Base-by-base conservation (phyloP, 2,888 invertebrate genomes). In the Phalera bucephala region DNA sequence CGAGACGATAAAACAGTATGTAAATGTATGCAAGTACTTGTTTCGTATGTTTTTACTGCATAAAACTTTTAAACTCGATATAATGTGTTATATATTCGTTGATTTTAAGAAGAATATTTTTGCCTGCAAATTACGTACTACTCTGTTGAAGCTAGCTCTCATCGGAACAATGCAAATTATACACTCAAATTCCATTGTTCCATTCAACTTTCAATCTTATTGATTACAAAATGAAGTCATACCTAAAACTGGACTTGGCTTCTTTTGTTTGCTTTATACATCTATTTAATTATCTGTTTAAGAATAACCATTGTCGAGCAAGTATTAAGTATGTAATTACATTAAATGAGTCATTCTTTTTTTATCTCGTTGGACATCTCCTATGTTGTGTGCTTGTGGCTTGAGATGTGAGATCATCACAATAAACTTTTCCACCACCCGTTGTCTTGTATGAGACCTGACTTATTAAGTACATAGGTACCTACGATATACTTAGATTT, bases 371-470 rank as follows among this genome's bases (percentile, higher is more conserved):
- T 6, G 17, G 52, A 40, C 48, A 27, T 36, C 30, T 38, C 30
- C 28, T 37, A 31, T 36, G 29, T 23, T n/a, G n/a, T n/a, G n/a
- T n/a, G n/a, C n/a, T n/a, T n/a, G n/a, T 40, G 34, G 34, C 39
- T 44, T 44, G 31, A 34, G 15, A 33, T 45, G 39, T 58, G 55
- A 59, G 33, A 37, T 51, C 55, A 56, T 53, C n/a, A n/a, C n/a
- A n/a, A n/a, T n/a, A n/a, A n/a, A n/a, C n/a, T n/a, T n/a, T n/a
- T n/a, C n/a, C n/a, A n/a, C n/a, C n/a, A n/a, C n/a, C n/a, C n/a
- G n/a, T n/a, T n/a, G n/a, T n/a, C n/a, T n/a, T n/a, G n/a, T n/a
- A n/a, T n/a, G n/a, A n/a, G n/a, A n/a, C n/a, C n/a, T n/a, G n/a
- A n/a, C n/a, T n/a, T n/a, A n/a, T n/a, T n/a, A n/a, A n/a, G n/a